phyloP scores from a whole-genome alignment of 2,113 vertebrate genomes.

The rat (Rattus norvegicus) region DNA sequence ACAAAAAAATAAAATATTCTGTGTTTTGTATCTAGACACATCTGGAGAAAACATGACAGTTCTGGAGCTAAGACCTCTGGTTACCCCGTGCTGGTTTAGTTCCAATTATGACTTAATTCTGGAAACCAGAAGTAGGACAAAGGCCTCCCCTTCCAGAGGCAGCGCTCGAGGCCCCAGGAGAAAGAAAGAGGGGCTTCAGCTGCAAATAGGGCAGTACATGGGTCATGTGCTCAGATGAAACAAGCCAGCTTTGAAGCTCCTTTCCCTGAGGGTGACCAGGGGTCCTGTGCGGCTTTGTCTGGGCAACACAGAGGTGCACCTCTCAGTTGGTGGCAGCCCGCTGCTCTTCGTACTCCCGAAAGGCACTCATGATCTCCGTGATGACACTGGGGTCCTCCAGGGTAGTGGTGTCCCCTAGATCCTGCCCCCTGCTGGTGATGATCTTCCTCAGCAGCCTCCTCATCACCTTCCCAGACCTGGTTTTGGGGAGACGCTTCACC shows the following conservation, averaged over 20 bases:
- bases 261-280: not conserved
- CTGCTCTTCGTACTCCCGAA: conserved; percentile 85
- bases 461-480: conserved; percentile 96
- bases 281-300: no score
- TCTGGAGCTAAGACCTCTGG: not conserved
- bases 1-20: conserved; percentile 70
- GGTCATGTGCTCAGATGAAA: not conserved
- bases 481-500: conserved; percentile 95
- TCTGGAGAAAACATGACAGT: not conserved
- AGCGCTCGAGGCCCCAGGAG: not conserved
- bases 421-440: conserved; percentile 79
- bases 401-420: conserved; percentile 92
- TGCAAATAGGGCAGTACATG: not conserved
- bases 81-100: not conserved
- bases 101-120: not conserved
- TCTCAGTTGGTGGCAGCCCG: conserved; percentile 55
- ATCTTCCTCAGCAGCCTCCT: conserved; percentile 93
- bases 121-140: conserved; percentile 19
- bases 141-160: not conserved
- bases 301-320: not conserved
- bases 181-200: not conserved
- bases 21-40: conserved; percentile 43
- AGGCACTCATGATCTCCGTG: conserved; percentile 88
- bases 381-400: conserved; percentile 93
- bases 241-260: not conserved